These are phyloP conservation scores for Synergus laeviventris DNA, from an alignment of 2,888 invertebrate genomes.

Conservation along the genomic window DNA sequence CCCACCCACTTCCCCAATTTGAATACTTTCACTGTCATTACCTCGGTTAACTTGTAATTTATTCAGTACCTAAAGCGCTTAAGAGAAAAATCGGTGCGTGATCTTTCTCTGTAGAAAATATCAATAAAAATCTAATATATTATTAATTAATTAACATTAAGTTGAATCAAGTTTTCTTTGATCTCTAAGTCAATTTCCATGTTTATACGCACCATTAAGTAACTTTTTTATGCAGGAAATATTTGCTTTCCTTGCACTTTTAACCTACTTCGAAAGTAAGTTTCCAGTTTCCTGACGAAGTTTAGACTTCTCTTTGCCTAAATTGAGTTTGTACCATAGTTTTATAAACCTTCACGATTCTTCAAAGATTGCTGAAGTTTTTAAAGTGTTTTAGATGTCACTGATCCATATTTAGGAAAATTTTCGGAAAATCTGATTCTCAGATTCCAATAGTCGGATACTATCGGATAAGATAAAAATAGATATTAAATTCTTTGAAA, in stretches of 20 bases:
- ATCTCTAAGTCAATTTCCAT: neutral
- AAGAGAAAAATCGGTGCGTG: neutral
- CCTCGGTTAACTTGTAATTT: slow-evolving; percentile 35
- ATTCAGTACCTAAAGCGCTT: slow-evolving; percentile 34
- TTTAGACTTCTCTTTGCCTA: slow-evolving; percentile 5
- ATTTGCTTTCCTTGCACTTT: neutral
- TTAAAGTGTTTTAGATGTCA: neutral
- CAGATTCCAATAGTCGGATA: too few relatives aligned
- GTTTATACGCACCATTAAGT: neutral
- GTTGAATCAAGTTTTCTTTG: neutral
- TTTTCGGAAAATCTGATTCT: too few relatives aligned
- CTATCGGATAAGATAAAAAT: too few relatives aligned
- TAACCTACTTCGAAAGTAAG: slow-evolving; percentile 16
- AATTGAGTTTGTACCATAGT: slow-evolving; percentile 2
- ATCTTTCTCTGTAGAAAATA: slow-evolving; percentile 1
- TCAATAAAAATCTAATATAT: too few relatives aligned
- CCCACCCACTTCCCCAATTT: slow-evolving; percentile 37
- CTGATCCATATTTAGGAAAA: too few relatives aligned
- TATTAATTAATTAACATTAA: too few relatives aligned
- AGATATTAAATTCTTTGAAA: too few relatives aligned
- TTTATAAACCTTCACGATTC: neutral
- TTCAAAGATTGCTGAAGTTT: neutral
- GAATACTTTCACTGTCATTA: slow-evolving; percentile 40
- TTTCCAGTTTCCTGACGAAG: slow-evolving; percentile 1
- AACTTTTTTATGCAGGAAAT: neutral